Percentiles rank a stretch among this genome's conserved stretches.
Evolutionary conservation across 2,113 vertebrate genomes (phyloP).

Genomic region (Gymnocephalus cernua): DNA sequence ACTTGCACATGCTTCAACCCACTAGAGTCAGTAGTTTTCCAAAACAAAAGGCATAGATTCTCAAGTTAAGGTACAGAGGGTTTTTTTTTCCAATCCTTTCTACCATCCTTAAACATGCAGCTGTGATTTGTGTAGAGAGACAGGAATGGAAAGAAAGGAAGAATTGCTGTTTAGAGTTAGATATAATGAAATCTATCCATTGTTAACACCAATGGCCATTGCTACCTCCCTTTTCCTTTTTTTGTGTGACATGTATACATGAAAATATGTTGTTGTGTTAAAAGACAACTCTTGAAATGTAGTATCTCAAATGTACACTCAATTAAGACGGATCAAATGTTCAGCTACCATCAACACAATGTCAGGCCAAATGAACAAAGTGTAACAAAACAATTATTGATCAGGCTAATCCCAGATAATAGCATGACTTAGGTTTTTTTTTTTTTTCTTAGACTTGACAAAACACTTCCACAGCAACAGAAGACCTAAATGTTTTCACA

Average conservation of each 20-base stretch:
- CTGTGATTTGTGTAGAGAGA: conserved; percentile 32
- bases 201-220: too few species aligned
- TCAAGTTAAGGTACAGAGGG: conserved; percentile 35
- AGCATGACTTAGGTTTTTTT: background rate
- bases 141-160: conserved; percentile 8
- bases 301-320: background rate
- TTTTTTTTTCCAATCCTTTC: conserved; percentile 7
- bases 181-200: background rate
- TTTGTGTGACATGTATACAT: background rate
- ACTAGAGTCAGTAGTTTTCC: conserved; percentile 76
- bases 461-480: background rate
- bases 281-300: background rate
- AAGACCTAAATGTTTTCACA: background rate
- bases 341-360: background rate
- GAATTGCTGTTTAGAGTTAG: background rate
- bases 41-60: conserved; percentile 64
- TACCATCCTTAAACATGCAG: conserved; percentile 45
- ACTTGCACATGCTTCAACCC: conserved; percentile 79
- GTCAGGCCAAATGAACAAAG: background rate
- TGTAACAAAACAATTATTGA: background rate
- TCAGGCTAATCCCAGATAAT: background rate
- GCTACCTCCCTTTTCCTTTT: background rate
- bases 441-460: background rate
- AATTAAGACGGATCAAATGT: background rate
- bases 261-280: background rate